These are phyloP conservation scores for Nixonia krombeini DNA, from an alignment of 1,140 invertebrate genomes.

Conservation along the genomic window DNA sequence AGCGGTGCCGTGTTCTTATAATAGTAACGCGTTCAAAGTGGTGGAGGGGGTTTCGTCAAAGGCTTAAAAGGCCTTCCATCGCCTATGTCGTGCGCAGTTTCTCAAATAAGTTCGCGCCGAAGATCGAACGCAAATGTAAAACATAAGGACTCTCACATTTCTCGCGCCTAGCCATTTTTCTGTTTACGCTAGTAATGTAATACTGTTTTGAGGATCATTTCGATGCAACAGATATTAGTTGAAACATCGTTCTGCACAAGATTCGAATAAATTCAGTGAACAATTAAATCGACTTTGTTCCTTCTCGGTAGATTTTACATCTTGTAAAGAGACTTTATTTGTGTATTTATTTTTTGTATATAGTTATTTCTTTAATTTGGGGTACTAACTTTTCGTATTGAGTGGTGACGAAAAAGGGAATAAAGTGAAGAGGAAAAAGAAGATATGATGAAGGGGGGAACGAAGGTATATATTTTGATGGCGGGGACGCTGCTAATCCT, in stretches of 20 bases:
- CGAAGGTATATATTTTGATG: slow-evolving; percentile 44
- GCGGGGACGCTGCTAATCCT: slow-evolving; percentile 45
- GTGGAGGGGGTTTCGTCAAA: slow-evolving; percentile 57
- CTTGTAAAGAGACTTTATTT: too few species aligned
- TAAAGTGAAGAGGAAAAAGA: slow-evolving; percentile 2
- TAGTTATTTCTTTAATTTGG: background rate
- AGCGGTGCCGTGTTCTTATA: slow-evolving; percentile 41
- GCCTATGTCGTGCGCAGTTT: slow-evolving; percentile 63
- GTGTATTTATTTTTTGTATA: too few species aligned
- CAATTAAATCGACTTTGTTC: too few species aligned
- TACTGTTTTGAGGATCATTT: background rate
- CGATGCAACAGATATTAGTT: too few species aligned
- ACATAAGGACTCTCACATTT: slow-evolving; percentile 6
- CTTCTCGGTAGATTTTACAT: too few species aligned
- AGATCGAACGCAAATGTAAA: slow-evolving; percentile 33
- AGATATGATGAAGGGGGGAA: slow-evolving; percentile 50
- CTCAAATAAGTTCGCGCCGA: slow-evolving; percentile 50
- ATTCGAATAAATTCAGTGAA: too few species aligned
- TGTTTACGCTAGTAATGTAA: background rate
- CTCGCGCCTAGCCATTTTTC: slow-evolving; percentile 1
- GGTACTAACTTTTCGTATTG: background rate
- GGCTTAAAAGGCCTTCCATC: slow-evolving; percentile 66
- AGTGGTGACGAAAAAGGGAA: slow-evolving; percentile 29
- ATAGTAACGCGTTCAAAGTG: slow-evolving; percentile 50
- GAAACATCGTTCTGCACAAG: too few species aligned